Evolutionary conservation across 2,888 invertebrate genomes (phyloP), one percentile per base, ranked within the genome.

Genomic region (Patella pellucida): DNA sequence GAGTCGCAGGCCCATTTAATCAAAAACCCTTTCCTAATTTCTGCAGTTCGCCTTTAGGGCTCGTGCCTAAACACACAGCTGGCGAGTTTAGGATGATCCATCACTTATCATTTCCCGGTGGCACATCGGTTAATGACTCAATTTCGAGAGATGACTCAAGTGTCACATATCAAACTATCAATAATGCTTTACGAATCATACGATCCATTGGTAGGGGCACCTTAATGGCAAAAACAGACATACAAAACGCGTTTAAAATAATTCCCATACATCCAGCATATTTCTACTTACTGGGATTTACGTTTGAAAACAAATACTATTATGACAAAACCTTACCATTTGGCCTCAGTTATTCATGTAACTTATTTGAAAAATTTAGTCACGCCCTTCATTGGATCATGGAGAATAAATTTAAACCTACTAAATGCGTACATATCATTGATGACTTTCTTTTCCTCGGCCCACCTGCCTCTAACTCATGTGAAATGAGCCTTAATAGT

Each of bases 51-150:
- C 54, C 54, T n/a, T n/a, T n/a, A n/a, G n/a, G n/a, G n/a, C n/a
- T n/a, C n/a, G n/a, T n/a, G n/a, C n/a, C n/a, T 54, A 54, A 54
- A 54, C 14, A 54, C 12, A 52, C 67, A 67, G 5, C 11, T 23
- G 70, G 62, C 14, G 15, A 73, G 15, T 76, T 73, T 23, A 52
- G 76, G 7, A 4, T 76, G 15, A 76, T 73, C n/a, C 76, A 76
- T 41, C 69, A 76, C 56, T 31, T 76, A 3, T 70, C 70, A 16
- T 73, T 52, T 67, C 73, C 73, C 9, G 31, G 52, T n/a, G 73
- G 73, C 16, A 11, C 15, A 50, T 74, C 69, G 12, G 50, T 74
- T 9, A 74, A 74, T 56, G 74, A 69, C 16, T 14, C 54, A 2
- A 54, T 54, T 54, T 16, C 54, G 2, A 14, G 16, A 15, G 54